Percentiles rank a stretch among this genome's conserved stretches.
Evolutionary conservation across 1,140 invertebrate genomes (phyloP).

Genomic region (Pogonognathellus flavescens): DNA sequence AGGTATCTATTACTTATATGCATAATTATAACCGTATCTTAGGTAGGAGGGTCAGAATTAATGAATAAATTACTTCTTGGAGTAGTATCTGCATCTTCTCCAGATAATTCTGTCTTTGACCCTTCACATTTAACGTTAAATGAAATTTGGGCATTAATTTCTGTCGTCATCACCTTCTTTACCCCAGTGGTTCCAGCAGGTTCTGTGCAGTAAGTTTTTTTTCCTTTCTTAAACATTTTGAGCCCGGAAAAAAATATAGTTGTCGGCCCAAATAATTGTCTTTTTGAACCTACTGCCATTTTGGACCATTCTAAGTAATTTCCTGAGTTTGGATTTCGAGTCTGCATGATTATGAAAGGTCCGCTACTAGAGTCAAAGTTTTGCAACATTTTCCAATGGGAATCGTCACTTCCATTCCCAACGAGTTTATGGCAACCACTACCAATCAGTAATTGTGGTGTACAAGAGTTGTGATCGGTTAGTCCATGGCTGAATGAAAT

Average conservation of each 20-base stretch:
- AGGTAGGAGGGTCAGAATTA: no score
- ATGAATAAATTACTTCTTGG: no score
- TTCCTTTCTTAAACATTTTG: neutral
- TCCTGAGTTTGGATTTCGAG: neutral
- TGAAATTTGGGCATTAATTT: neutral
- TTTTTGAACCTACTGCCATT: neutral
- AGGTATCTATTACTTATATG: neutral
- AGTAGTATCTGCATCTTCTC: neutral
- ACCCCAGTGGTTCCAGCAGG: neutral
- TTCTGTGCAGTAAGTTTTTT: neutral
- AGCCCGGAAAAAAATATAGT: constrained; percentile 2
- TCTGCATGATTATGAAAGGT: neutral
- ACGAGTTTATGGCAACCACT: neutral
- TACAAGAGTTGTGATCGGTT: neutral
- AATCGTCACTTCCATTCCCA: neutral
- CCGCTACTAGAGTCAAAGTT: neutral
- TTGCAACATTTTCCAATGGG: constrained; percentile 20
- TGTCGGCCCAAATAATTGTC: neutral
- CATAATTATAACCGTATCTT: neutral
- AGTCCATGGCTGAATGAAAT: neutral
- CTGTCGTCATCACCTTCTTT: neutral
- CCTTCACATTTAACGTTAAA: neutral
- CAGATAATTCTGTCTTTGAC: neutral
- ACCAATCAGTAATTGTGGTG: neutral
- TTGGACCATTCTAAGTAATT: constrained; percentile 1